Base-by-base conservation (phyloP, 2,797 vertebrate species). In the Phaenicophaeus curvirostris region DNA sequence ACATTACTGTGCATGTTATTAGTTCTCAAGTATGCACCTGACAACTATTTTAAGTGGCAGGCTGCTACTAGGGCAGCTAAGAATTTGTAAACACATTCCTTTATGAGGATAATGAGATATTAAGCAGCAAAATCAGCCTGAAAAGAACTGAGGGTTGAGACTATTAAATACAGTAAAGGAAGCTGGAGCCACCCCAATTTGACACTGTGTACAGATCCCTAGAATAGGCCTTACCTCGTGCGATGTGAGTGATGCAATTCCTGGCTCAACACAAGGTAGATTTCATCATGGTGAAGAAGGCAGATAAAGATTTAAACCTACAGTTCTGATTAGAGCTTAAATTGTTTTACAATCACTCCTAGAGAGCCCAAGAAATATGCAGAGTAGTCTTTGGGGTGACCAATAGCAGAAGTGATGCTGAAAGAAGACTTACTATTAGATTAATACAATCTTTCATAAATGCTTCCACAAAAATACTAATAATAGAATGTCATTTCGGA, bases 1-100 rank as follows among this genome's bases (percentile, higher is more conserved):
- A 11, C 2, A 0, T 24, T 50, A 31, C 0, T 1, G 33, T 10
- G 15, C 27, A 19, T 2, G 17, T 68, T 54, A 46, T 15, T 53
- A 23, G 2, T 17, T 54, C 25, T 37, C 16, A 50, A 11, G 18
- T 11, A 20, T 1, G 8, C 8, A 68, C 13, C 37, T 75, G 44
- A 51, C 13, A 65, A 35, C 1, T 23, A 46, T 59, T 85, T 72
- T 3, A 65, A 61, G 27, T 37, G 17, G 3, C 28, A 75, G 7
- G 17, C 17, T 81, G 20, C 33, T 67, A 31, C 27, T 28, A 37
- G 8, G 53, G 66, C 81, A 65, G 13, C 4, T 75, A 58, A 75
- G 54, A 85, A 72, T 8, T 44, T 76, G 33, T 46, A 50, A 78
- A 68, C 15, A 8, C 0, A 0, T 55, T 67, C 35, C 1, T 35